Base-by-base conservation (phyloP, 1,140 invertebrate species). In the Zophobas morio region DNA sequence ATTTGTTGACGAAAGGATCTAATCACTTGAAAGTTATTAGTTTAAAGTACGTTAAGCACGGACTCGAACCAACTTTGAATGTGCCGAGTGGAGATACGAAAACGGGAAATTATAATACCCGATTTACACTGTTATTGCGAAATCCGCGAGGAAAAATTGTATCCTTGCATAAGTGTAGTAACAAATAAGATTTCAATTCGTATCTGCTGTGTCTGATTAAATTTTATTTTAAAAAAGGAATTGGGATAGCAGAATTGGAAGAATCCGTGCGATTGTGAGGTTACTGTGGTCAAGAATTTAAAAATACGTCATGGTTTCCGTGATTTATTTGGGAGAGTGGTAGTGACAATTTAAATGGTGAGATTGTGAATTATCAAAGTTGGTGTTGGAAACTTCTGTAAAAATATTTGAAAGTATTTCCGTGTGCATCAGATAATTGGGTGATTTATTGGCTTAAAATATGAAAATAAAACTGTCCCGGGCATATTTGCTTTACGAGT, bases 361-460 rank as follows among this genome's bases (percentile, higher is more conserved):
- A 66, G 60, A 66, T 66, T 66, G 60, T 66, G 60, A 66, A 39
- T 66, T 66, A 66, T 66, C 60, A 66, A 42, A 66, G 60, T 66
- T 66, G 60, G 60, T 40, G 60, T 42, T 66, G 60, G 60, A 66
- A 42, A 66, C 60, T 66, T 66, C 33, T 42, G 39, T 42, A 66
- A 66, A 66, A 66, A 66, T 66, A 66, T 66, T 66, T 66, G 60
- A 66, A 66, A 66, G 60, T 66, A 66, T 66, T 66, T 66, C 60
- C 60, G 60, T 66, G 60, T 42, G 60, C 71, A 73, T 73, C 71
- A 73, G 71, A 73, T 73, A 73, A 73, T 73, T 73, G 71, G 49
- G 4, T 73, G 71, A 73, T 73, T 73, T 73, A 73, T 73, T 54
- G 54, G 36, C 20, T 56, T 56, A 56, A 73, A 72, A 73, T 73